Conservation (phyloP, 2,797 vertebrate genomes). For the Bufotes viridis region DNA sequence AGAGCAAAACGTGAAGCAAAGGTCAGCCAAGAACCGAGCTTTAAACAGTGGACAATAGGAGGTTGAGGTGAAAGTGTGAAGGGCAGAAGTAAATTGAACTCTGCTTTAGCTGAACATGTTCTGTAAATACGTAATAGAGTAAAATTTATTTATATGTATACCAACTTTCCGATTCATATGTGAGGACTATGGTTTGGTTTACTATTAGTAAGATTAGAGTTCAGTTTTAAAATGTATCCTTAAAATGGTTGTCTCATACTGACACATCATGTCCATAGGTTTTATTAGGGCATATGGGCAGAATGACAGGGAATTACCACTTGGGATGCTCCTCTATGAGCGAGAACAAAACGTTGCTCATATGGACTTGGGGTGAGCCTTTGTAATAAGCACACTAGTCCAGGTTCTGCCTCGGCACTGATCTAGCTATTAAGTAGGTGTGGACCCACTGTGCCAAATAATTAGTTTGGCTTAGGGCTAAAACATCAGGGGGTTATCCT, state of each 20-base stretch:
- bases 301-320: neutral
- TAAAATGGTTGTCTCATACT: too few species aligned
- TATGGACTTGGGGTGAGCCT: neutral
- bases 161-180: neutral
- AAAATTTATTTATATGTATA: neutral
- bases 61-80: neutral
- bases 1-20: conserved; percentile 35
- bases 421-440: neutral
- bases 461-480: too few species aligned
- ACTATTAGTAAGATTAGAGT: neutral
- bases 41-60: conserved; percentile 30
- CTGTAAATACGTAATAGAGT: neutral
- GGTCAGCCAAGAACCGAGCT: conserved; percentile 31
- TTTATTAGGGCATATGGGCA: too few species aligned
- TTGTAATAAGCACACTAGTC: neutral
- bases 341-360: neutral
- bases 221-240: neutral
- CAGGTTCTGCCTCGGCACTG: neutral
- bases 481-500: too few species aligned
- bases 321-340: neutral
- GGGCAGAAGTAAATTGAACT: neutral
- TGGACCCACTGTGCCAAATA: too few species aligned
- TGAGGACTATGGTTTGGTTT: neutral
- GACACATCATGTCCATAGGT: too few species aligned
- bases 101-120: neutral